phyloP scores from a whole-genome alignment of 2,888 invertebrate species.

The Volucella bombylans region DNA sequence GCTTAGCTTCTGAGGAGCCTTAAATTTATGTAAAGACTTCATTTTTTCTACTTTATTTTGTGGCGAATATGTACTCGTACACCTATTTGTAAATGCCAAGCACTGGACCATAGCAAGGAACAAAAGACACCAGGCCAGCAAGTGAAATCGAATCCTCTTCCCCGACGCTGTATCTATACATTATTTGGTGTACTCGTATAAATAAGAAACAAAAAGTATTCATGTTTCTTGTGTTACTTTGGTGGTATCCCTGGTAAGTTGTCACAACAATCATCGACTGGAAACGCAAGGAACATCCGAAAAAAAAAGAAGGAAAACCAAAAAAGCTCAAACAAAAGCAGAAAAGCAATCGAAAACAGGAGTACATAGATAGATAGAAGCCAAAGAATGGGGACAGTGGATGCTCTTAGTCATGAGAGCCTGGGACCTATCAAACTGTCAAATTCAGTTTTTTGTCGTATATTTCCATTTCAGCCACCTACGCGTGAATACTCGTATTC shows the following conservation, averaged over 20 bases:
- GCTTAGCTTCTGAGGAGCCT: neutral
- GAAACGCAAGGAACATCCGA: constrained; percentile 10
- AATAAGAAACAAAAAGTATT: constrained; percentile 30
- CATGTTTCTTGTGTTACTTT: constrained; percentile 34
- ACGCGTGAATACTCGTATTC: constrained; percentile 1
- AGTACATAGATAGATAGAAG: constrained; percentile 3
- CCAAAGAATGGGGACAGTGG: neutral
- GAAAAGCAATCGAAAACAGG: constrained; percentile 56
- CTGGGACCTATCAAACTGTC: constrained; percentile 66
- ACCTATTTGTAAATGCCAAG: constrained; percentile 48
- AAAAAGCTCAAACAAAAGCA: neutral
- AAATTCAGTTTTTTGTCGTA: constrained; percentile 67
- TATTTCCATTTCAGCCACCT: constrained; percentile 62
- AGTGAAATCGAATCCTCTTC: constrained; percentile 36
- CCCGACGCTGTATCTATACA: constrained; percentile 8
- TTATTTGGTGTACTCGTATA: too few species aligned
- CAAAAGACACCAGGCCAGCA: constrained; percentile 20
- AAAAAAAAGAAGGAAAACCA: neutral
- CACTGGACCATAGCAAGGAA: constrained; percentile 46
- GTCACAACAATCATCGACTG: constrained; percentile 63
- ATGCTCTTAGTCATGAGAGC: constrained; percentile 11
- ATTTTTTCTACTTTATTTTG: neutral
- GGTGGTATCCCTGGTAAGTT: constrained; percentile 52
- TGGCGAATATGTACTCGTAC: constrained; percentile 25
- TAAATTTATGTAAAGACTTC: constrained; percentile 44